Base-by-base conservation (phyloP, 2,113 vertebrate genomes). In the Hippocampus barbouri region DNA sequence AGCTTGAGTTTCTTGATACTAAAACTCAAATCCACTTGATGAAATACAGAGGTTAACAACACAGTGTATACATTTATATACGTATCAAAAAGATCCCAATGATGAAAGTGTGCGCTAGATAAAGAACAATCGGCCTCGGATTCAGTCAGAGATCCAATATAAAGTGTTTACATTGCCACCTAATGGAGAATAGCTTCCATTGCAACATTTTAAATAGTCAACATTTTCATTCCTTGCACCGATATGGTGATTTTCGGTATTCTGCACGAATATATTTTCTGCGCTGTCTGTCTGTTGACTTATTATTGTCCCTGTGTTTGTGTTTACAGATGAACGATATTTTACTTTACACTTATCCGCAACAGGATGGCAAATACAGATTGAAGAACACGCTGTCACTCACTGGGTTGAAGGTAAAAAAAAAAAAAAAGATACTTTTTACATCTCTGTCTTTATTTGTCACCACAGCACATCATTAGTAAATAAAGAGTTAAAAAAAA, bases 301-400 rank as follows among this genome's bases (percentile, higher is more conserved):
- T 21, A 5, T 64, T 30, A 30, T 60, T 12, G 14, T 30, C 14
- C 30, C 0, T 62, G 5, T 72, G 1, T 73, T 30, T 75, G n/a
- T 85, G 57, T 79, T 84, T 53, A 75, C 79, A 99, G 97, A 98
- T 98, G 96, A 99, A 94, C 14, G 97, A 99, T 18, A 87, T 98
- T 72, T 91, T 99, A 77, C 93, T 99, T 25, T 99, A 99, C 86
- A 98, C 97, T 0, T 97, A 93, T 78, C 97, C 97, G 64, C 95
- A 98, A 90, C 97, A 98, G 87, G 95, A 97, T 12, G 96, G 97
- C 38, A 99, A 97, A 87, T 99, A 98, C 88, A 91, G 90, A 74
- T 91, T 99, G 83, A 98, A 95, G 88, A 96, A 94, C 71, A 93
- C 93, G 0, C 91, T 98, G 74, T 72, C 90, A 0, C 91, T 99